Conservation (phyloP, 2,888 invertebrate species). For the Drosophila birchii region DNA sequence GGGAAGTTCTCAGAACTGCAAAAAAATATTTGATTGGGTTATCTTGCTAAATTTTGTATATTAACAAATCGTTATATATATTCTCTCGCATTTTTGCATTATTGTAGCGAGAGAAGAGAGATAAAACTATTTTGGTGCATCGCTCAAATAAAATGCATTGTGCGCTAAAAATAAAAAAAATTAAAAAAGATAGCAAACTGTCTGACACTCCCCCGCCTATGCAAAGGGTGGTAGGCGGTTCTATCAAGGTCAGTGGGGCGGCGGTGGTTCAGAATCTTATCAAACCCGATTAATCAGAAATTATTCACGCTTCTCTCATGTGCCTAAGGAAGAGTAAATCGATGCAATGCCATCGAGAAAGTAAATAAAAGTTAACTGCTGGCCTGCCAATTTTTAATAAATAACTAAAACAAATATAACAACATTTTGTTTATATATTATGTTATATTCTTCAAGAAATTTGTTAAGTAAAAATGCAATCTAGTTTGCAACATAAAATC, state of each 20-base stretch:
- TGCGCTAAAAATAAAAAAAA: conserved; percentile 50
- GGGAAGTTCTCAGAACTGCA: conserved; percentile 5
- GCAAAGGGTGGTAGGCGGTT: conserved; percentile 7
- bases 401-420: neutral
- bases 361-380: conserved; percentile 6
- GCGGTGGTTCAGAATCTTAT: conserved; percentile 53
- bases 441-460: neutral
- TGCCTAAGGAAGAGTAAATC: conserved; percentile 63
- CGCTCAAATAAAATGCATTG: conserved; percentile 24
- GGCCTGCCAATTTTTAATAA: neutral
- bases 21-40: conserved; percentile 2
- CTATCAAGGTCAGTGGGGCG: conserved; percentile 39
- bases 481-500: neutral
- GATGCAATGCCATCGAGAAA: conserved; percentile 47
- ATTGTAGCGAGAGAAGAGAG: conserved; percentile 19
- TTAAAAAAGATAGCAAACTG: conserved; percentile 37
- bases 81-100: conserved; percentile 7
- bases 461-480: neutral
- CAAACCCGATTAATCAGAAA: conserved; percentile 55
- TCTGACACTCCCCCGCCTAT: conserved; percentile 28
- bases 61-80: neutral
- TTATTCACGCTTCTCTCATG: conserved; percentile 45
- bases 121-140: conserved; percentile 48
- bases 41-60: neutral
- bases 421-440: neutral